phyloP scores from a whole-genome alignment of 2,888 invertebrate species.

The Phragmatobia fuliginosa region DNA sequence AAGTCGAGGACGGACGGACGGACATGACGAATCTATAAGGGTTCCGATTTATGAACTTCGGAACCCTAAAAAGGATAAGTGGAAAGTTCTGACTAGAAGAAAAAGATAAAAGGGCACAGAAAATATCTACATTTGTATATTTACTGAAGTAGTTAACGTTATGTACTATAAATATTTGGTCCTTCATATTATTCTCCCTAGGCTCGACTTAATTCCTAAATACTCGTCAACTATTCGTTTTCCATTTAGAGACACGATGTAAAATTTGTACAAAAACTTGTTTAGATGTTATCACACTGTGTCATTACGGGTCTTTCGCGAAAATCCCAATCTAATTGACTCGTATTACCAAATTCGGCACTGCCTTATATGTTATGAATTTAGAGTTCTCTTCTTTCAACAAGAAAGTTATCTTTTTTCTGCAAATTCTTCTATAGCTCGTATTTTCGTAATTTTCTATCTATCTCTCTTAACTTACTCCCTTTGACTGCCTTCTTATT shows the following conservation, averaged over 20 bases:
- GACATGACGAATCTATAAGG: no score
- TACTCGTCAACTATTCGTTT: constrained; percentile 42
- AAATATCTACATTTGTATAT: neutral
- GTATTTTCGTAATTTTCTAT: neutral
- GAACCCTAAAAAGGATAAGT: neutral
- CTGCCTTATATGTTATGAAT: constrained; percentile 23
- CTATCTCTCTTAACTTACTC: neutral
- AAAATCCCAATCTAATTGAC: constrained; percentile 52
- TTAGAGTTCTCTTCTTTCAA: constrained; percentile 11
- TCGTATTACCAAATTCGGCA: constrained; percentile 37
- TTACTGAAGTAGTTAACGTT: neutral
- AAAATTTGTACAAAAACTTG: constrained; percentile 47
- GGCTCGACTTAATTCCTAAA: constrained; percentile 32
- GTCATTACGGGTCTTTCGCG: constrained; percentile 46
- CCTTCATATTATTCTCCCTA: no score
- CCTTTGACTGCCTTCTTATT: no score
- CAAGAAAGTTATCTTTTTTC: neutral
- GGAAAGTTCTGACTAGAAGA: neutral
- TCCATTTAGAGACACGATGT: constrained; percentile 46
- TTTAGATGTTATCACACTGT: constrained; percentile 54
- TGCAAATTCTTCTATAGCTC: neutral
- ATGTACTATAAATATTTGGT: no score
- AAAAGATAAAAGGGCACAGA: neutral
- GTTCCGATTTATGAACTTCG: no score
- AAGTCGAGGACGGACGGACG: no score